A percentile compares a stretch with the other conserved stretches of the same genome.
Evolutionary conservation across 2,797 vertebrate species (phyloP).

Genomic region (Tympanoctomys barrerae): DNA sequence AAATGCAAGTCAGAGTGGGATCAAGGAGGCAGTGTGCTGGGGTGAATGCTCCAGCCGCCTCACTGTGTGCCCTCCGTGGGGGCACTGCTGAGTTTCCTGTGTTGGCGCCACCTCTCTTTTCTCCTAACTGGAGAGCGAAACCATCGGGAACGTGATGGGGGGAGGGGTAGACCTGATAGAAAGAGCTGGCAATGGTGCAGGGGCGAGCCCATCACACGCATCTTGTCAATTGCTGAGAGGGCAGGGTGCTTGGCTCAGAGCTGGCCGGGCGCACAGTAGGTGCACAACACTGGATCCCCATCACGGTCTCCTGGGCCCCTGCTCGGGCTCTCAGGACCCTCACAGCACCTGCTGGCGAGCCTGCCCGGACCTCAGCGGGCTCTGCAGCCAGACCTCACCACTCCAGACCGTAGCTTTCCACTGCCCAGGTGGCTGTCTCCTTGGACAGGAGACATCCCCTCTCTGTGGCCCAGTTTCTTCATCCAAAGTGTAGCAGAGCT

Average conservation of each 20-base stretch:
- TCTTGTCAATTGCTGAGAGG: neutral
- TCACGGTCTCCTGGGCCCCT: neutral
- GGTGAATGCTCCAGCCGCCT: neutral
- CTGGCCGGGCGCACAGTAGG: neutral
- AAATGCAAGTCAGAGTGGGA: neutral
- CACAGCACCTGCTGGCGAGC: neutral
- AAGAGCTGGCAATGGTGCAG: neutral
- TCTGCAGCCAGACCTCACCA: neutral
- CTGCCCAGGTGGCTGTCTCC: neutral
- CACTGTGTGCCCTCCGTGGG: too few species aligned
- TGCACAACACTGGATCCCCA: neutral
- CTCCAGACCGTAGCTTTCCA: neutral
- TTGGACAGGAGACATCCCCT: neutral
- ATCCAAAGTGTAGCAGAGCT: neutral
- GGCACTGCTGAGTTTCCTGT: neutral
- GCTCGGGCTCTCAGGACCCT: neutral
- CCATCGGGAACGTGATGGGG: neutral
- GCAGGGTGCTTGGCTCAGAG: neutral
- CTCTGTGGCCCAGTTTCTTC: neutral
- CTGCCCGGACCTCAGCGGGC: neutral
- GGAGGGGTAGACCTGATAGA: neutral
- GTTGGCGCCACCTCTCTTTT: neutral
- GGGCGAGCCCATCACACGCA: neutral
- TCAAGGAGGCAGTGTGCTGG: neutral
- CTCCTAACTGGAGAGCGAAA: neutral